phyloP scores from a whole-genome alignment of 2,797 vertebrate genomes.

The Hapalemur alaotrensis region DNA sequence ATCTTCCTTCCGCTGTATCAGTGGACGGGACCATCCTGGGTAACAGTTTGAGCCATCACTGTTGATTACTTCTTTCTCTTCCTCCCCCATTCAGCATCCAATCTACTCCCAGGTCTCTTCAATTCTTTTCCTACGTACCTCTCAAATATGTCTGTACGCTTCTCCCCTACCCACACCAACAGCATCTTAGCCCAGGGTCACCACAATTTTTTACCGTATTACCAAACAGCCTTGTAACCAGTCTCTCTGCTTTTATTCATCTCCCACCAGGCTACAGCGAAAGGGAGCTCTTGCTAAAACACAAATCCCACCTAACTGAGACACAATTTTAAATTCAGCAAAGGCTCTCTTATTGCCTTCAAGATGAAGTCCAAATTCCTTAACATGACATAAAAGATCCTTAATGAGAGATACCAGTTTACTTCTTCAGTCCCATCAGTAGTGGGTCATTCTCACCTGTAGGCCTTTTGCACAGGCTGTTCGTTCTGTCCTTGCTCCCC shows the following conservation, averaged over 20 bases:
- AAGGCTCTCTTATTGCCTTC: not conserved
- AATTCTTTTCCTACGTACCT: not conserved
- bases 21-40: not conserved
- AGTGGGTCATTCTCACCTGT: not conserved
- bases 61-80: not conserved
- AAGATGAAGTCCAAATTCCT: constrained; percentile 20
- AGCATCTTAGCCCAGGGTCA: not conserved
- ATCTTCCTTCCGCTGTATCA: not conserved
- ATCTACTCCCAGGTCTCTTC: not conserved
- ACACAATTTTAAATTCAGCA: not conserved
- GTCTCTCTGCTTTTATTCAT: not conserved
- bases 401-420: not conserved
- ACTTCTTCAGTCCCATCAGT: not conserved
- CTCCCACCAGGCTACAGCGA: not conserved
- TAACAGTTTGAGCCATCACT: not conserved
- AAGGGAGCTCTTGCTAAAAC: not conserved
- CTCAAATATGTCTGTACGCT: not conserved
- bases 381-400: not conserved
- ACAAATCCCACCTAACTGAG: not conserved
- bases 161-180: not conserved
- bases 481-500: not conserved
- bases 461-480: not conserved
- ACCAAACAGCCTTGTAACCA: not conserved
- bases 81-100: not conserved
- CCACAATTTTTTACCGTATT: not conserved